A percentile compares a stretch with the other conserved stretches of the same genome.
These are phyloP conservation scores for Callosobruchus maculatus DNA, from an alignment of 2,888 invertebrate species.

Conservation along the genomic window DNA sequence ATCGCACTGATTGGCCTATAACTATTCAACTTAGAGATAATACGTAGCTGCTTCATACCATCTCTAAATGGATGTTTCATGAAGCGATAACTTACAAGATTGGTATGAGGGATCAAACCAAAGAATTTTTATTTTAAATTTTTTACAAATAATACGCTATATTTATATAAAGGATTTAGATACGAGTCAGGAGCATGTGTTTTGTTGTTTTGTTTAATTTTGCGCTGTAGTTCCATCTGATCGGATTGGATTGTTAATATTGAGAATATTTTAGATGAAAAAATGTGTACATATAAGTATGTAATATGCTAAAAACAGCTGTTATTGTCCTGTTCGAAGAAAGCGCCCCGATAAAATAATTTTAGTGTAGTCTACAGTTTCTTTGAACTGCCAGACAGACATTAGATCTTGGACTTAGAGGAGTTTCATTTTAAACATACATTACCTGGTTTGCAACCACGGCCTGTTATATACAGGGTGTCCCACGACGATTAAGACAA, in stretches of 20 bases:
- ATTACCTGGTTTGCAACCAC: too few species aligned
- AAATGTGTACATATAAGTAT: neutral
- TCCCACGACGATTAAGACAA: too few species aligned
- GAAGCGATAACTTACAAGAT: conserved; percentile 46
- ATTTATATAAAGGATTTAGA: conserved; percentile 48
- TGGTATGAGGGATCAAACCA: conserved; percentile 81
- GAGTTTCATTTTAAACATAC: too few species aligned
- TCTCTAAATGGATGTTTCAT: conserved; percentile 26
- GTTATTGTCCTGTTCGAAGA: neutral
- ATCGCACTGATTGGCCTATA: conserved; percentile 33
- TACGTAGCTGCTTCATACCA: neutral
- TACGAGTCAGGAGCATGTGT: conserved; percentile 39
- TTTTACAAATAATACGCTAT: conserved; percentile 45
- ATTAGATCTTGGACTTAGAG: too few species aligned
- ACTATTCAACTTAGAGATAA: conserved; percentile 29
- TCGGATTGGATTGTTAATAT: neutral
- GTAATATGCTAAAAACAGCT: neutral
- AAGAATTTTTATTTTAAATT: conserved; percentile 73
- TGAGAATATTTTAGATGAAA: neutral
- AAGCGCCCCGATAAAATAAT: neutral
- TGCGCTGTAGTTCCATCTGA: neutral
- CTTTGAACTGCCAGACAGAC: too few species aligned
- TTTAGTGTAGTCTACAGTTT: neutral
- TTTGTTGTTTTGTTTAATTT: conserved; percentile 17
- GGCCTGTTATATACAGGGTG: too few species aligned